A percentile compares a stretch with the other conserved stretches of the same genome.
Conservation (phyloP, 2,113 vertebrate genomes). For the Thalassarche chlororhynchos region DNA sequence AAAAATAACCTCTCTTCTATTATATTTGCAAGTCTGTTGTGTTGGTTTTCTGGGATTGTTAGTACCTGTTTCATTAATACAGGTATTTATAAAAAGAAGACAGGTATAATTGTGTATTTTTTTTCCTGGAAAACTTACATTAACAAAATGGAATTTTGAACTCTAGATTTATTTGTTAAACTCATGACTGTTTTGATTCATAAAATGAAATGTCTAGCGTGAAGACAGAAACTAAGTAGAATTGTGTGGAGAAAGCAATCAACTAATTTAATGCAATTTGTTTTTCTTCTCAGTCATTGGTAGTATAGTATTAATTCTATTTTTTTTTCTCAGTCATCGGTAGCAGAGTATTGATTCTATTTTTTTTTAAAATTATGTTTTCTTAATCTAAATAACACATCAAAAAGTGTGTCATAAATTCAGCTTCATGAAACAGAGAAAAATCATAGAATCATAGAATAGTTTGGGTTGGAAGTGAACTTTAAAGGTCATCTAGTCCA, state of each 20-base stretch:
- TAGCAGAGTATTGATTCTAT: not conserved
- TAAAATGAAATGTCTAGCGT: not conserved
- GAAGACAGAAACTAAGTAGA: not conserved
- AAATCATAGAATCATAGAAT: too few species aligned
- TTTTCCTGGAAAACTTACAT: not conserved
- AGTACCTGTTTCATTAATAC: not conserved
- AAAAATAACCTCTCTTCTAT: not conserved
- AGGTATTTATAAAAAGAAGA: not conserved
- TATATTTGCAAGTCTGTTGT: not conserved
- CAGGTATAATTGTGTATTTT: not conserved
- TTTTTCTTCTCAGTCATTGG: not conserved
- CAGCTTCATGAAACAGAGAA: not conserved
- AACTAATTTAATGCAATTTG: not conserved
- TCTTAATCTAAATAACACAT: not conserved
- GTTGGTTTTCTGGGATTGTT: not conserved
- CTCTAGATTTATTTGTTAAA: not conserved
- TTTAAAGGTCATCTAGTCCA: too few species aligned
- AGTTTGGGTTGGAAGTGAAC: too few species aligned
- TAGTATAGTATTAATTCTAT: accelerated
- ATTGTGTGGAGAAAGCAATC: not conserved
- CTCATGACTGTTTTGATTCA: not conserved
- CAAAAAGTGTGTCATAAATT: not conserved
- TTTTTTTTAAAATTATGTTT: not conserved
- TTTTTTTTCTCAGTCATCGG: not conserved
- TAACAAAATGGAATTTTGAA: not conserved